phyloP scores from a whole-genome alignment of 2,797 vertebrate genomes.

The Cheirogaleus major region DNA sequence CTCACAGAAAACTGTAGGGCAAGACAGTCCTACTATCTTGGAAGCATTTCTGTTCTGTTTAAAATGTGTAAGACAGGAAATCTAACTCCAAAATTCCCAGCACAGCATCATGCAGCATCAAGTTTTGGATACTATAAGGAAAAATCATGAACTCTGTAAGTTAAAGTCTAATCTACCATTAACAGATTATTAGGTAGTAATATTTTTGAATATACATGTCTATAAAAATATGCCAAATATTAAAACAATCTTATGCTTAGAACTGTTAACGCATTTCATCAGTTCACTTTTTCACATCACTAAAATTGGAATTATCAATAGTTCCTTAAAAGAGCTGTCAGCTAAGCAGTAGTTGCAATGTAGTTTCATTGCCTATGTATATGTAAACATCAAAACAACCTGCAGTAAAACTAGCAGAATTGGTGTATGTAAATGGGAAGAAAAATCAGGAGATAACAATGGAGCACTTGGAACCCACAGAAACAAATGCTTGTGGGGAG shows the following conservation, averaged over 20 bases:
- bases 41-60: slow-evolving; percentile 16
- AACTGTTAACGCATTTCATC: background rate
- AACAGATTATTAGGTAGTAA: slow-evolving; percentile 16
- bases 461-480: background rate
- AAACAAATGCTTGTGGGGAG: background rate
- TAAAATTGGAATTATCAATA: background rate
- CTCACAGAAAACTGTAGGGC: background rate
- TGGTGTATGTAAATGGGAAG: background rate
- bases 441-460: background rate
- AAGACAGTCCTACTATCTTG: background rate
- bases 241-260: background rate
- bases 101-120: background rate
- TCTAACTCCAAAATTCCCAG: background rate
- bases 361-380: background rate
- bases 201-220: background rate
- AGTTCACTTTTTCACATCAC: background rate
- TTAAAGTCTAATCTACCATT: background rate
- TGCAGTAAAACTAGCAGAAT: background rate
- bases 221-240: background rate
- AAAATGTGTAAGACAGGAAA: background rate
- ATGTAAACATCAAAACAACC: background rate
- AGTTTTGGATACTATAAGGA: background rate
- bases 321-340: background rate
- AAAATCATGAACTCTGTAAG: slow-evolving; percentile 26
- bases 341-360: background rate